Evolutionary conservation across 2,888 invertebrate species (phyloP).

Genomic region (Dendrolimus houi): DNA sequence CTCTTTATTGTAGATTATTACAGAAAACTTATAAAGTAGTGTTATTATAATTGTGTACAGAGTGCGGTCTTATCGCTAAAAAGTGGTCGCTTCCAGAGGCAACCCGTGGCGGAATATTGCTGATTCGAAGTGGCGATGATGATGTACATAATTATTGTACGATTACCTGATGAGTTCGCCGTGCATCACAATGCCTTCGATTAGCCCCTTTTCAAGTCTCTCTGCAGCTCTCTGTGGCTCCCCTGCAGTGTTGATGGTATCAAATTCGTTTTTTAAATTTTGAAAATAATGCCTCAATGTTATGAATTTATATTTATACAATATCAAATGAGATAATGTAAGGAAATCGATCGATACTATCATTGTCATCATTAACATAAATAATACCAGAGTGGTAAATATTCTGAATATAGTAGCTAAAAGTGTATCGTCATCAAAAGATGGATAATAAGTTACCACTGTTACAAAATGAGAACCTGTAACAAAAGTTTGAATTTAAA

Average conservation of each 20-base stretch:
- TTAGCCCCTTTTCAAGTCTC: constrained; percentile 34
- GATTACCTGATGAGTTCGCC: constrained; percentile 42
- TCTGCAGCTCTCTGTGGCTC: constrained; percentile 29
- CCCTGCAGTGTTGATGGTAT: constrained; percentile 23
- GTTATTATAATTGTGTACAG: too few species aligned
- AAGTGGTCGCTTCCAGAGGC: too few species aligned
- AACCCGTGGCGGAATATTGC: too few species aligned
- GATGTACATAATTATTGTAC: too few species aligned
- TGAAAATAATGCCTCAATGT: constrained; percentile 52
- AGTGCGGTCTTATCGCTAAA: too few species aligned
- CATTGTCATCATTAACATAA: constrained; percentile 47
- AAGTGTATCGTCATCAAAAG: constrained; percentile 37
- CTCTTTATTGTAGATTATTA: too few species aligned
- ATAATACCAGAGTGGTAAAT: constrained; percentile 34
- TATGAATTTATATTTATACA: constrained; percentile 62
- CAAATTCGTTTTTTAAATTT: constrained; percentile 34
- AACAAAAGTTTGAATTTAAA: constrained; percentile 12
- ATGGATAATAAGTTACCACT: constrained; percentile 55
- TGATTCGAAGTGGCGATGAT: constrained; percentile 3
- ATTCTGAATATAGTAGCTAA: constrained; percentile 34
- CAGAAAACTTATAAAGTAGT: too few species aligned
- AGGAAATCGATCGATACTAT: constrained; percentile 47
- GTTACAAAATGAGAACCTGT: constrained; percentile 55
- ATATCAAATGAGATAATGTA: constrained; percentile 47
- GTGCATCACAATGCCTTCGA: constrained; percentile 59